phyloP scores from a whole-genome alignment of 2,113 vertebrate species.

The Sphyrna mokarran region DNA sequence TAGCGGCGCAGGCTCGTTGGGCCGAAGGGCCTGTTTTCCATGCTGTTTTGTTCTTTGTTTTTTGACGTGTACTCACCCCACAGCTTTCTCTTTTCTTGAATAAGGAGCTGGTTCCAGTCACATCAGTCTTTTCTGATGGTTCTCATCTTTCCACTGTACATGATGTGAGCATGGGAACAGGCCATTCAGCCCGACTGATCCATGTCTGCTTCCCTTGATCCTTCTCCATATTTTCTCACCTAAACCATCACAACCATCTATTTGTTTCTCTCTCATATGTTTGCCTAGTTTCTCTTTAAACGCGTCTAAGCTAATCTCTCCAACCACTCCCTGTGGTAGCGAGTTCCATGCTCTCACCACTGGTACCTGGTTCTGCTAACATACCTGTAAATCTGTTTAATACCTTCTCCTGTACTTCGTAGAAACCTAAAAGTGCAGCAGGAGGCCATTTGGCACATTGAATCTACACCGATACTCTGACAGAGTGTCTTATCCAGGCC shows the following conservation, averaged over 20 bases:
- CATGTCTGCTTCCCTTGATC: background rate
- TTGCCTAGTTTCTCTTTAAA: background rate
- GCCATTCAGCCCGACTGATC: background rate
- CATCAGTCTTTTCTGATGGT: background rate
- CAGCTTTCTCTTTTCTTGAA: too few species aligned
- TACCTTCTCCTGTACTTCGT: background rate
- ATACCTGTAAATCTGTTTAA: background rate
- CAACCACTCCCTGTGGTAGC: background rate
- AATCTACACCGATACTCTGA: too few species aligned
- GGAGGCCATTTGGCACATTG: too few species aligned
- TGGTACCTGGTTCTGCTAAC: background rate
- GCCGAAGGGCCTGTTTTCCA: too few species aligned
- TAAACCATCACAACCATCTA: background rate
- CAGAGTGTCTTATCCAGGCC: too few species aligned
- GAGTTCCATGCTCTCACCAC: background rate
- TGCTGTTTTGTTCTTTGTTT: too few species aligned
- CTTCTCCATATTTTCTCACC: background rate
- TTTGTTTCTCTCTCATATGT: background rate
- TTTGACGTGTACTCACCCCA: background rate
- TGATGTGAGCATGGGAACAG: background rate
- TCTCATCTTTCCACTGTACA: background rate
- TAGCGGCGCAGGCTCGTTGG: too few species aligned
- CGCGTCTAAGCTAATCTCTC: background rate
- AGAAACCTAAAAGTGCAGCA: too few species aligned
- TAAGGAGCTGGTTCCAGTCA: background rate